Conservation (phyloP, 1,140 invertebrate species). For the Lethocerus indicus region DNA sequence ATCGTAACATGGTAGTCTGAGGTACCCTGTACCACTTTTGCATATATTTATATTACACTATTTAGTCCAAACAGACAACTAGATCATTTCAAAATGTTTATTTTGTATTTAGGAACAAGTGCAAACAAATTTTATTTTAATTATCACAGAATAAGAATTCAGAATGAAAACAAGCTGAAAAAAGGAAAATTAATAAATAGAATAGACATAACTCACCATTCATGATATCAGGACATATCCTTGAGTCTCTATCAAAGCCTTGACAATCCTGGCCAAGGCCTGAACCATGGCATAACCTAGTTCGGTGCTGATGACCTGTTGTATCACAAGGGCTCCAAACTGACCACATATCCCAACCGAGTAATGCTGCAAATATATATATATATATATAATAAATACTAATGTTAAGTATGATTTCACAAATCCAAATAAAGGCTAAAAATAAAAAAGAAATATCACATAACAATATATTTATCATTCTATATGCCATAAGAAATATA, state of each 20-base stretch:
- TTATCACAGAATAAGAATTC: no score
- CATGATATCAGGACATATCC: constrained; percentile 32
- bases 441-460: neutral
- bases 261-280: constrained; percentile 37
- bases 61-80: no score
- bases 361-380: constrained; percentile 25
- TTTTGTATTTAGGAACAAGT: no score
- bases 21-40: no score
- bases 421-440: neutral
- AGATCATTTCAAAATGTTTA: no score
- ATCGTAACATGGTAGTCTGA: neutral
- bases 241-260: constrained; percentile 41
- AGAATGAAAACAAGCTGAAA: no score
- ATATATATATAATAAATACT: neutral
- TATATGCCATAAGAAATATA: no score
- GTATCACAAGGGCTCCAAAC: constrained; percentile 48
- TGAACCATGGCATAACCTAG: constrained; percentile 35
- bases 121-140: no score
- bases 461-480: no score
- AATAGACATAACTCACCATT: neutral
- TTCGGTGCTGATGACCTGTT: constrained; percentile 42
- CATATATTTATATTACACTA: no score
- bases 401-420: neutral
- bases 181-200: neutral
- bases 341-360: constrained; percentile 46